phyloP scores from a whole-genome alignment of 2,888 invertebrate genomes.

The Nephrotoma guestfalica region DNA sequence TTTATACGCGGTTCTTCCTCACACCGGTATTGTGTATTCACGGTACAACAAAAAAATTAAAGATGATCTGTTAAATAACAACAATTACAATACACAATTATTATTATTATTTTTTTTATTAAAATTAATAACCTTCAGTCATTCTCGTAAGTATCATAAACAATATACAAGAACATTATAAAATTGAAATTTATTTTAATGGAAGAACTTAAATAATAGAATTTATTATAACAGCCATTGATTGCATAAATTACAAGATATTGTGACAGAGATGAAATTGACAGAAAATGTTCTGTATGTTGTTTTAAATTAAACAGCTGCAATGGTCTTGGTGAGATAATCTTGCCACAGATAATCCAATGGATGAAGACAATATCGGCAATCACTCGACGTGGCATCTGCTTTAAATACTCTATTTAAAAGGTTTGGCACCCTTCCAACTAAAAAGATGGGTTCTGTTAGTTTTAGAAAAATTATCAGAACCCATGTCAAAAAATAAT shows the following conservation, averaged over 20 bases:
- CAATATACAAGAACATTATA: not conserved
- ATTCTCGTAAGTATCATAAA: not conserved
- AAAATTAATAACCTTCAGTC: not conserved
- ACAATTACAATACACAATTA: not conserved
- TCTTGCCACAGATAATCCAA: too few relatives aligned
- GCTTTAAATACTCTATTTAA: too few relatives aligned
- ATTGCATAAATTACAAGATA: not conserved
- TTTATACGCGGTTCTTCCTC: not conserved
- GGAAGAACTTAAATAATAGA: not conserved
- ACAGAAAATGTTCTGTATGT: too few relatives aligned
- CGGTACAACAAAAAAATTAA: not conserved
- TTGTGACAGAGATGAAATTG: not conserved
- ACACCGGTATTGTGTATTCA: not conserved
- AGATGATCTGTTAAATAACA: not conserved
- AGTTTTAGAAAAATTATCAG: too few relatives aligned
- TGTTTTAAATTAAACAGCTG: too few relatives aligned
- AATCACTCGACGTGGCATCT: too few relatives aligned
- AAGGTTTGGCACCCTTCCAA: too few relatives aligned
- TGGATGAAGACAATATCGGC: too few relatives aligned
- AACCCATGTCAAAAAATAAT: too few relatives aligned
- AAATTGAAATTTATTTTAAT: not conserved
- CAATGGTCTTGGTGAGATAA: too few relatives aligned
- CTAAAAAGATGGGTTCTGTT: too few relatives aligned
- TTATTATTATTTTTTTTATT: not conserved
- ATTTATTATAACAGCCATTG: not conserved